Evolutionary conservation across 2,113 vertebrate species (phyloP).

Genomic region (Numenius arquata): DNA sequence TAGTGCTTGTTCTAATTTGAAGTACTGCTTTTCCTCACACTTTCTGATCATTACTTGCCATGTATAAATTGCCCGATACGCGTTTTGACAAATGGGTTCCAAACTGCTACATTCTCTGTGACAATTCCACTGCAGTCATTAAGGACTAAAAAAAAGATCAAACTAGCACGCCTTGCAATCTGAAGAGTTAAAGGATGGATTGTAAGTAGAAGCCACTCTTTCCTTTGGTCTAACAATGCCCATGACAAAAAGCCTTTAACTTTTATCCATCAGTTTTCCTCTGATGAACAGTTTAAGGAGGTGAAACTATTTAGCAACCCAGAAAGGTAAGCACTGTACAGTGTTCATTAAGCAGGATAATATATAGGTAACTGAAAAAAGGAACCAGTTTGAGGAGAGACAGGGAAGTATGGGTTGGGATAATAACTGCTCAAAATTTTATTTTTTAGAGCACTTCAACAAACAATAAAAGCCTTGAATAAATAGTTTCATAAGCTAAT

Average conservation of each 20-base stretch:
- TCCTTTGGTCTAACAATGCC: background rate
- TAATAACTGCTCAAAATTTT: background rate
- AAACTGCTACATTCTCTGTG: background rate
- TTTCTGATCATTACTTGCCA: background rate
- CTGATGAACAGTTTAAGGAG: background rate
- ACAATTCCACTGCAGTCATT: background rate
- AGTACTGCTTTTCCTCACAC: background rate
- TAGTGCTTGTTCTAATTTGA: background rate
- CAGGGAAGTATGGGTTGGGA: background rate
- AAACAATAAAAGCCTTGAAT: constrained; percentile 29
- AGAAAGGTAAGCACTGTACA: background rate
- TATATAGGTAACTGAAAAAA: background rate
- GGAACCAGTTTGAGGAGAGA: background rate
- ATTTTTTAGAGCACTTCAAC: background rate
- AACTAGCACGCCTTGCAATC: background rate
- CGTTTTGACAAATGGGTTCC: background rate
- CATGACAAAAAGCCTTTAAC: background rate
- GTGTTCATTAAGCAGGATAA: background rate
- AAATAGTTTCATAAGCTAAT: constrained; percentile 35
- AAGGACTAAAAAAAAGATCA: background rate
- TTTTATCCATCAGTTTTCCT: background rate
- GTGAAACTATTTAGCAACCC: background rate
- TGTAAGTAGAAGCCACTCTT: background rate
- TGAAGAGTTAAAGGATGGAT: background rate
- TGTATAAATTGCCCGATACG: rapidly evolving